Evolutionary conservation across 2,113 vertebrate genomes (phyloP).

Genomic region (Calidris pugnax): DNA sequence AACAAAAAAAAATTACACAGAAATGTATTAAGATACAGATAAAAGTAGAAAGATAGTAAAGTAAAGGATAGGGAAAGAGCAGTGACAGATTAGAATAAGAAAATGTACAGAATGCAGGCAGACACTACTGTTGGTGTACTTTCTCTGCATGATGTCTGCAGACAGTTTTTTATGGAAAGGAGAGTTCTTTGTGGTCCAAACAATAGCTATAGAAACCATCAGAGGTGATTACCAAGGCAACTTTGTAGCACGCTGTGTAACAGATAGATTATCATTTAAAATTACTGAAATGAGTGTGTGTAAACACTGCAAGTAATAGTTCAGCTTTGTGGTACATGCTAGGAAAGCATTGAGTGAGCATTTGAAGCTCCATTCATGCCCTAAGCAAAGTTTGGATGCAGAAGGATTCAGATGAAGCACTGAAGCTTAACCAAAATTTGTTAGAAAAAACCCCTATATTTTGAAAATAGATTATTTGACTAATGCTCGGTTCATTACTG

Average conservation of each 20-base stretch:
- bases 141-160: neutral
- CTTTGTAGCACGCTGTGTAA: neutral
- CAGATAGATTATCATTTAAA: neutral
- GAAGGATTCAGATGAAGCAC: neutral
- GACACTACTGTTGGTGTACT: neutral
- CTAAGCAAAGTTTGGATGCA: neutral
- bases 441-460: neutral
- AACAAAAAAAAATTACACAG: no score
- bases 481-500: neutral
- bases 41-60: neutral
- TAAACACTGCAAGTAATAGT: neutral
- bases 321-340: neutral
- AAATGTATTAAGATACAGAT: neutral
- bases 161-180: neutral
- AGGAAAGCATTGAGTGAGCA: neutral
- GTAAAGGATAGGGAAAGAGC: neutral
- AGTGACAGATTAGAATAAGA: neutral
- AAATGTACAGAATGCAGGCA: neutral
- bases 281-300: neutral
- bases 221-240: neutral
- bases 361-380: neutral
- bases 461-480: neutral
- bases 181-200: neutral
- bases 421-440: neutral
- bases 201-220: neutral